Percentiles rank a stretch among this genome's conserved stretches.
These are phyloP conservation scores for Vidua macroura DNA, from an alignment of 2,113 vertebrate genomes.

Conservation along the genomic window DNA sequence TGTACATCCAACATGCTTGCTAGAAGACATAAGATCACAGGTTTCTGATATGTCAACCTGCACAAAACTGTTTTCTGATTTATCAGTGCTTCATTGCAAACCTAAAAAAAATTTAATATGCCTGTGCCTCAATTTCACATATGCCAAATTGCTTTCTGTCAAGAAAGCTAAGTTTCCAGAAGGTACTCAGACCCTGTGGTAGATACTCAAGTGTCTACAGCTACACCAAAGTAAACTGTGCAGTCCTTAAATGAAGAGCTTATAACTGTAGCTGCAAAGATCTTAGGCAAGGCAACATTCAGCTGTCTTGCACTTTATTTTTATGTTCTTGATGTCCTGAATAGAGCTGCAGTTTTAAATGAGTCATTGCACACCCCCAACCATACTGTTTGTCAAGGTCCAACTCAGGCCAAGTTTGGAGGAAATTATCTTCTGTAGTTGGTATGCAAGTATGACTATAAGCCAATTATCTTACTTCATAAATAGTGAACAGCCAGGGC, in stretches of 20 bases:
- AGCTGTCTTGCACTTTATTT: neutral
- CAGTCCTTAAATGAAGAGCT: neutral
- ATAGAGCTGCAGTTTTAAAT: neutral
- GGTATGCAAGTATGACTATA: neutral
- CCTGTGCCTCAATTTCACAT: neutral
- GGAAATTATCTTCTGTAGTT: neutral
- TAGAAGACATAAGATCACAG: neutral
- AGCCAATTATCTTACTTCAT: neutral
- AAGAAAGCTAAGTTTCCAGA: neutral
- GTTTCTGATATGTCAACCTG: neutral
- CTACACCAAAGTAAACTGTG: neutral
- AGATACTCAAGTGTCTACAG: neutral
- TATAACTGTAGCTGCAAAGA: neutral
- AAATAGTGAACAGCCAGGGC: neutral
- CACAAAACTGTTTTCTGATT: neutral
- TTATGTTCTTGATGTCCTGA: neutral
- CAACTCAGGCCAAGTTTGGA: neutral
- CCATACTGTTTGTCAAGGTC: neutral
- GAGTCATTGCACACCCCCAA: neutral
- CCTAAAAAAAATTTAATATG: neutral
- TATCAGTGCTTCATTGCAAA: neutral
- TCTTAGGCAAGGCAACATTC: neutral
- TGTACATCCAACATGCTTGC: neutral
- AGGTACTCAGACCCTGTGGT: neutral
- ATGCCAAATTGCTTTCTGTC: neutral